Evolutionary conservation across 2,797 vertebrate genomes (phyloP).

Genomic region (Sebastes aleutianus): DNA sequence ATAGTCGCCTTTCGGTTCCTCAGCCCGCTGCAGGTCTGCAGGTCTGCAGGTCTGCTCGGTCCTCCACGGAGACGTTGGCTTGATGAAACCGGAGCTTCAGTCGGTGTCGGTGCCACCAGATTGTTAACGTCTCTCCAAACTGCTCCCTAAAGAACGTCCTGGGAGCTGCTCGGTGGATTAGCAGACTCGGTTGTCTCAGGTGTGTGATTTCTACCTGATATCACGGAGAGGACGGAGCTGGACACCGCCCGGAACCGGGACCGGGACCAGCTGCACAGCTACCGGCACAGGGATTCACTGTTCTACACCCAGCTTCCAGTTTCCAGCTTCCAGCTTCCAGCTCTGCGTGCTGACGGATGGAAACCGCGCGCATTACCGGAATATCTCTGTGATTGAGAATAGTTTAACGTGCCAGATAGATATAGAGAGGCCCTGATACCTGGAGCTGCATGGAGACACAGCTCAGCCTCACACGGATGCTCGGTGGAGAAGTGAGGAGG

Average conservation of each 20-base stretch:
- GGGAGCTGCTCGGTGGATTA: conserved; percentile 13
- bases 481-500: neutral
- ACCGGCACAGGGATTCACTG: neutral
- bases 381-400: neutral
- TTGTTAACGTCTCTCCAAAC: neutral
- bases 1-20: conserved; percentile 6
- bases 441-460: neutral
- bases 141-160: neutral
- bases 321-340: too few relatives aligned
- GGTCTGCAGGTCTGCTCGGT: neutral
- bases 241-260: conserved; percentile 57
- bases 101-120: neutral
- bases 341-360: neutral
- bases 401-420: neutral
- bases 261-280: neutral
- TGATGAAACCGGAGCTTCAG: neutral
- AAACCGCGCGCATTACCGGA: neutral
- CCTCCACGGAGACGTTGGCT: neutral
- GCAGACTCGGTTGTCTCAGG: neutral
- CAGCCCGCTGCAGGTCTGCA: conserved; percentile 3
- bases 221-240: neutral
- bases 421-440: neutral
- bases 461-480: neutral
- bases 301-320: neutral
- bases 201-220: neutral